phyloP scores from a whole-genome alignment of 2,113 vertebrate species.

The Atlantisia rogersi region DNA sequence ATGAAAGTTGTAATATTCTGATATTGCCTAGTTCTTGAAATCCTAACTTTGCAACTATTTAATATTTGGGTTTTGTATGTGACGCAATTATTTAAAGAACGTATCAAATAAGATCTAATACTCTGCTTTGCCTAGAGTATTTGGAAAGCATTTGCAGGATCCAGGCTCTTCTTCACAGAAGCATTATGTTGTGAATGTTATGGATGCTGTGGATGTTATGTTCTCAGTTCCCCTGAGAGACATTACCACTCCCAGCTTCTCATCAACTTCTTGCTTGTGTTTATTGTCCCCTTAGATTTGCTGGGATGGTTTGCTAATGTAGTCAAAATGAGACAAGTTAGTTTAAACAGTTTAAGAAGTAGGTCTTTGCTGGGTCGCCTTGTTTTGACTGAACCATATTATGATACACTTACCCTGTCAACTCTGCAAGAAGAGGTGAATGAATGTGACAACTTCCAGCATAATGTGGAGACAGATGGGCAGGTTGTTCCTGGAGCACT shows the following conservation, averaged over 20 bases:
- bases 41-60: not conserved
- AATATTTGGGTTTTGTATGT: not conserved
- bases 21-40: not conserved
- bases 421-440: not conserved
- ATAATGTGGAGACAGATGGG: fast-evolving
- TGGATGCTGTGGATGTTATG: not conserved
- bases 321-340: not conserved
- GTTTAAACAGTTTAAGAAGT: not conserved
- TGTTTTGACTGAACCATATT: not conserved
- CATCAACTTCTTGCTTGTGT: not conserved
- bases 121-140: not conserved
- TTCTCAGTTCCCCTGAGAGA: not conserved
- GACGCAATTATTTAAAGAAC: not conserved
- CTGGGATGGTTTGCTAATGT: not conserved
- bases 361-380: not conserved
- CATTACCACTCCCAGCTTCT: not conserved
- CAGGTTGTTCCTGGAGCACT: not conserved
- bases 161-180: not conserved
- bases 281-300: not conserved
- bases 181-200: not conserved
- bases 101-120: not conserved
- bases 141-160: not conserved
- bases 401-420: not conserved
- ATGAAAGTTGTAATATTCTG: not conserved
- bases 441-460: not conserved